A percentile compares a stretch with the other conserved stretches of the same genome.
Evolutionary conservation across 2,113 vertebrate genomes (phyloP).

Genomic region (Gasterosteus aculeatus): DNA sequence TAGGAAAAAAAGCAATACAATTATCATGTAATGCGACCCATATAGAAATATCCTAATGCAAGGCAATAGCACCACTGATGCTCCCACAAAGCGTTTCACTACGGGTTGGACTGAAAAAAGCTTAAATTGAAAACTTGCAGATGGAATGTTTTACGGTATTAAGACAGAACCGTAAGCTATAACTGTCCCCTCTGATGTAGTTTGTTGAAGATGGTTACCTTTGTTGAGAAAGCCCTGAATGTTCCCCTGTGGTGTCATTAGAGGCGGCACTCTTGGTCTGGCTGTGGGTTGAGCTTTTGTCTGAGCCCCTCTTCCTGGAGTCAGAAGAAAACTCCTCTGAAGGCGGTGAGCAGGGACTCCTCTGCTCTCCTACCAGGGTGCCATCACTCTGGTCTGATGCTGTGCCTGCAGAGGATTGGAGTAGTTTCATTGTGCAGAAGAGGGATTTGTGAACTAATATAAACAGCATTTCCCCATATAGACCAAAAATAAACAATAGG

Average conservation of each 20-base stretch:
- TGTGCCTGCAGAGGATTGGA: constrained; percentile 33
- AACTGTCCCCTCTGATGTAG: background rate
- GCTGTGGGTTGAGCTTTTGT: constrained; percentile 75
- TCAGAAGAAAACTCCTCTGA: constrained; percentile 80
- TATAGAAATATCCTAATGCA: background rate
- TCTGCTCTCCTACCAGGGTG: constrained; percentile 82
- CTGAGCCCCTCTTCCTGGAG: constrained; percentile 74
- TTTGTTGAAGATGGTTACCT: constrained; percentile 80
- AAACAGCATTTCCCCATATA: background rate
- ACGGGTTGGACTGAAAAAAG: background rate
- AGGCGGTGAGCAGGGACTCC: constrained; percentile 66
- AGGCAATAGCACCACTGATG: background rate
- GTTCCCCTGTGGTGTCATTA: constrained; percentile 80
- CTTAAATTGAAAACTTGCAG: background rate
- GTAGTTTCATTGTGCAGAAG: background rate
- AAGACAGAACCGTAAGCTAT: background rate
- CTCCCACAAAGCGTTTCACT: background rate
- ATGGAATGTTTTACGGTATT: background rate
- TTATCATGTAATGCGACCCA: background rate
- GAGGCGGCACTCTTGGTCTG: constrained; percentile 78
- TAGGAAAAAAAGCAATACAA: background rate
- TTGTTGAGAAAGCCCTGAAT: constrained; percentile 69
- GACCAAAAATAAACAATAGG: background rate
- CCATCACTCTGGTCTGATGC: constrained; percentile 78
- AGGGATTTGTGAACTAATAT: background rate